Base-by-base conservation (phyloP, 2,888 invertebrate species). In the Lithosia quadra region DNA sequence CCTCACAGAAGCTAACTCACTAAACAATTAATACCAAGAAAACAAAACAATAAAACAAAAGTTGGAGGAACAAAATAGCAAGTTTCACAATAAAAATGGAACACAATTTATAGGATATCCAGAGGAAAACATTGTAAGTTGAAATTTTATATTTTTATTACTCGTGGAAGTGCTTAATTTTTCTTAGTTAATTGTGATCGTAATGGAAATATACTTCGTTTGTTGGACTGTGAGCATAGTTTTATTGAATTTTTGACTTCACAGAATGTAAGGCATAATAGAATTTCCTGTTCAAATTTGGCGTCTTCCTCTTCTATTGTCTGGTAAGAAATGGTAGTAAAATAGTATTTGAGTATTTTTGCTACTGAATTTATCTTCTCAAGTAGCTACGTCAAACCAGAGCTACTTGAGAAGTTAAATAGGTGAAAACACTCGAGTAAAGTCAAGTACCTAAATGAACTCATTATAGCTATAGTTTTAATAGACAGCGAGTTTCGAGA, bases 21-120 rank as follows among this genome's bases (percentile, higher is more conserved):
- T 67, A 74, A 78, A 79, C 73, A 74, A 78, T 81, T 76, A 77
- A 72, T 75, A 73, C 58, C 67, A 71, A 64, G 71, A 78, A 78
- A 82, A 82, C 78, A 83, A 76, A 81, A 77, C 76, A 78, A 69
- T 82, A 71, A 82, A 75, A 65, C 61, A 66, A 71, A 73, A 71
- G 62, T 60, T 60, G 53, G n/a, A 56, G 53, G n/a, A 56, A 63
- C 59, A 43, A 67, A 55, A 71, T 67, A 68, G 71, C 28, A 77
- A 80, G 67, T 77, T 77, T 49, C 18, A 64, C 62, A 67, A 66
- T 72, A 74, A 73, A 73, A 73, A 73, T 49, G 22, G n/a, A 36
- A 15, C 33, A 61, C 58, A 64, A 68, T 68, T 62, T 63, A 71
- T 71, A 63, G 55, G 39, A 53, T 58, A 34, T 62, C 63, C 33